Evolutionary conservation across 2,113 vertebrate species (phyloP), one percentile per base, ranked within the genome.

Genomic region (Rhadina sibilatrix): DNA sequence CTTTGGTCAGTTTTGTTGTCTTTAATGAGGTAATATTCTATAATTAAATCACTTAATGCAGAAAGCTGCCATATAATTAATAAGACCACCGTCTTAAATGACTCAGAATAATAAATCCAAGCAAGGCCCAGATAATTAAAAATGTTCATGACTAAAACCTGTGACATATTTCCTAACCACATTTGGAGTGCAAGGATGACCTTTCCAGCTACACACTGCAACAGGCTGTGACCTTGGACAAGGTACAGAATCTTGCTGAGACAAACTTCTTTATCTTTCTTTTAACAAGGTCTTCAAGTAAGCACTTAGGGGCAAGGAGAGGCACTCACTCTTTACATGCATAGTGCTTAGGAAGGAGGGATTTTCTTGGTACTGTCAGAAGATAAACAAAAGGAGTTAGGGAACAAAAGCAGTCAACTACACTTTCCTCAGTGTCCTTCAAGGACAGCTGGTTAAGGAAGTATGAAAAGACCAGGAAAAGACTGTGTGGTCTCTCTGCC

Each of bases 1-100:
- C 37, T 94, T 93, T 94, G 74, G 91, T 89, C 89, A 69, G 74
- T 82, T 95, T 91, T 91, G 35, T 93, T 93, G 78, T 61, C 42
- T 53, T 94, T 93, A 94, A 94, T 90, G 82, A 85, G 54, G 54
- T 85, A 83, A 85, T 90, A 88, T 38, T 83, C 42, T 57, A 46
- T 91, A 93, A 96, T 93, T 85, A 79, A 77, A 95, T 94, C 59
- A 59, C 12, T 59, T 44, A 70, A 61, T 80, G 83, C 24, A 69
- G 22, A 85, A 93, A 77, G 33, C 69, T 85, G 27, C 19, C 37
- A 1, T 83, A 69, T 59, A 85, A 96, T 91, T 91, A 88, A 85
- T 49, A 89, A 82, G 59, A 83, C 10, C 19, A 17, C 1, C 1
- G 10, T 77, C 70, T 46, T 85, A 80, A 94, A 94, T 23, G 10